A percentile compares a stretch with the other conserved stretches of the same genome.
Conservation (phyloP, 2,888 invertebrate genomes). For the Micoletzkya japonica region DNA sequence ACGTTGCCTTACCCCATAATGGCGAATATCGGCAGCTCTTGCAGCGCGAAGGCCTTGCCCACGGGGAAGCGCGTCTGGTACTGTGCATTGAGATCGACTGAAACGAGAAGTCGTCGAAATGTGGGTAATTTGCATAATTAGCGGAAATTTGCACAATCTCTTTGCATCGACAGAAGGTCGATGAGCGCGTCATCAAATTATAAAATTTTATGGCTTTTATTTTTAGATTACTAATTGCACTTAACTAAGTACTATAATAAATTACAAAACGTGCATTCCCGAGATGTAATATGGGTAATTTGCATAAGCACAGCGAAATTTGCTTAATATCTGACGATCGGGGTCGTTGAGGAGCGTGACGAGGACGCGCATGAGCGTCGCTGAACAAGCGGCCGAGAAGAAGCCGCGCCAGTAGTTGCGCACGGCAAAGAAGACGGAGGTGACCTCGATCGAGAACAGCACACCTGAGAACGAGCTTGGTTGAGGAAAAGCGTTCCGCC, state of each 20-base stretch:
- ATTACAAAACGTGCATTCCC: too few species aligned
- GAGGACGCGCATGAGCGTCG: constrained; percentile 8
- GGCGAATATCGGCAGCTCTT: constrained; percentile 25
- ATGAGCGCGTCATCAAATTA: neutral
- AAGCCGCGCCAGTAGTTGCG: constrained; percentile 29
- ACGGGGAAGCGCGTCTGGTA: constrained; percentile 24
- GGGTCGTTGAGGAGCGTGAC: constrained; percentile 22
- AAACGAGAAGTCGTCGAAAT: neutral
- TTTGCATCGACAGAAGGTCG: neutral
- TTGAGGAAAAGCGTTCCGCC: too few species aligned
- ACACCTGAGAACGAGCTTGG: too few species aligned
- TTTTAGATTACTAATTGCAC: too few species aligned
- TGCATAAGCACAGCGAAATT: too few species aligned
- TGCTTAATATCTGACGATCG: constrained; percentile 20
- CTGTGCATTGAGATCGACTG: constrained; percentile 21
- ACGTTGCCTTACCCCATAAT: constrained; percentile 22
- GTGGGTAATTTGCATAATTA: too few species aligned
- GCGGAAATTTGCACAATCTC: too few species aligned
- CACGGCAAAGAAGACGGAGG: constrained; percentile 28
- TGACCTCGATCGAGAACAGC: constrained; percentile 28
- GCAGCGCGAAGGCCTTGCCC: constrained; percentile 18
- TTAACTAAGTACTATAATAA: too few species aligned
- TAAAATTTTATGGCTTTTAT: too few species aligned
- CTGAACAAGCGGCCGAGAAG: constrained; percentile 27
- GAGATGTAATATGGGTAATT: too few species aligned